Conservation (phyloP, 2,888 invertebrate genomes). For the Rhingia campestris region DNA sequence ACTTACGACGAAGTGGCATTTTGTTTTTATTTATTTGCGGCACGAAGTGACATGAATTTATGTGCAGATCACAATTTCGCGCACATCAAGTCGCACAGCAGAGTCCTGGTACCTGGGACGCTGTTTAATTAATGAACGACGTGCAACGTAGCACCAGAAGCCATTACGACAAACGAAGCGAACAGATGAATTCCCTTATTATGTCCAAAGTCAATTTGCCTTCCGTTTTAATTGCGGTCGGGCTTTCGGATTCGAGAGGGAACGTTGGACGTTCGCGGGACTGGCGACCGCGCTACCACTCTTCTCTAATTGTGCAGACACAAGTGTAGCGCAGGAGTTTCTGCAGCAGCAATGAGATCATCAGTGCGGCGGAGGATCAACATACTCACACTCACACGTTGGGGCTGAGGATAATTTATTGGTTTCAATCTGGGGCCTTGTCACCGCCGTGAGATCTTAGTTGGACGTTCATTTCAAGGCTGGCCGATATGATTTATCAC, state of each 20-base stretch:
- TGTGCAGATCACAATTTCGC: constrained; percentile 73
- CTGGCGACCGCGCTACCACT: constrained; percentile 46
- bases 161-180: constrained; percentile 74
- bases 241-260: constrained; percentile 40
- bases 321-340: constrained; percentile 53
- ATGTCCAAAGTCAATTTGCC: constrained; percentile 74
- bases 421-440: constrained; percentile 72
- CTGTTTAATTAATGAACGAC: constrained; percentile 74
- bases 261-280: constrained; percentile 28
- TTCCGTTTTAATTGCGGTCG: constrained; percentile 71
- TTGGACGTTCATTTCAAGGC: constrained; percentile 61
- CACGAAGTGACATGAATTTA: constrained; percentile 73
- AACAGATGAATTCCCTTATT: constrained; percentile 74
- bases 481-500: constrained; percentile 73
- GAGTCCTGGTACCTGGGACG: constrained; percentile 2
- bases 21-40: constrained; percentile 71
- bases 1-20: constrained; percentile 61
- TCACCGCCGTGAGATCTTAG: constrained; percentile 73
- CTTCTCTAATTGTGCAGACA: constrained; percentile 71
- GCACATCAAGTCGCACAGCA: constrained; percentile 65
- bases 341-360: constrained; percentile 26
- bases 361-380: constrained; percentile 49
- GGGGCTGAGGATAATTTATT: constrained; percentile 64
- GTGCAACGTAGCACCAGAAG: constrained; percentile 73
- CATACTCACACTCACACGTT: constrained; percentile 47